phyloP scores from a whole-genome alignment of 2,888 invertebrate species.

The Strigamia crassipes region DNA sequence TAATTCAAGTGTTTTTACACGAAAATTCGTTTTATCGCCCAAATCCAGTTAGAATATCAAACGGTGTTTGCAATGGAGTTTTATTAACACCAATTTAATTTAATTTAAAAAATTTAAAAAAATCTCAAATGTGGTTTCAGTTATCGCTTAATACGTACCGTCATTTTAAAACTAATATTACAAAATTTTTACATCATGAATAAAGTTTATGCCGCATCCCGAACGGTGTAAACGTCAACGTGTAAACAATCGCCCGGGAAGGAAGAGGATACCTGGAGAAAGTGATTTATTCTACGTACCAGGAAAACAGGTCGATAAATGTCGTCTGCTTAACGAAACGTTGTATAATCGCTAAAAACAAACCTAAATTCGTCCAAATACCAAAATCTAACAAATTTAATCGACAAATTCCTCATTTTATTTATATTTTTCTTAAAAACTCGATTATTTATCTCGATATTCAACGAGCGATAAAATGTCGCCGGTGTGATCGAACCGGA shows the following conservation, averaged over 20 bases:
- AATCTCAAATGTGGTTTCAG: too few species aligned
- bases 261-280: neutral
- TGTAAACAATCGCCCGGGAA: neutral
- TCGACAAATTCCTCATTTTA: too few species aligned
- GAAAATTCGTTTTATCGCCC: too few species aligned
- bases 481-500: too few species aligned
- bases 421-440: too few species aligned
- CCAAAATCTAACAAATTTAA: neutral
- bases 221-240: neutral
- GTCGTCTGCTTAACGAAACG: neutral
- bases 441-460: too few species aligned
- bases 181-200: slow-evolving; percentile 3
- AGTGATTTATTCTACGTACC: neutral
- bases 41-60: neutral
- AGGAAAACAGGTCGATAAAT: neutral
- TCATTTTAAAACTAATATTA: neutral
- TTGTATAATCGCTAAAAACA: too few species aligned
- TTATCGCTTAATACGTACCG: neutral
- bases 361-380: neutral
- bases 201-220: slow-evolving; percentile 23
- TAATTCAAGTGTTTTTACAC: too few species aligned
- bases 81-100: too few species aligned
- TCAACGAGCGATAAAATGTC: too few species aligned
- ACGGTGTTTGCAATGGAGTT: neutral
- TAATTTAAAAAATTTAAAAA: too few species aligned